A percentile compares a stretch with the other conserved stretches of the same genome.
These are phyloP conservation scores for Syngnathus scovelli DNA, from an alignment of 2,113 vertebrate genomes.

Conservation along the genomic window DNA sequence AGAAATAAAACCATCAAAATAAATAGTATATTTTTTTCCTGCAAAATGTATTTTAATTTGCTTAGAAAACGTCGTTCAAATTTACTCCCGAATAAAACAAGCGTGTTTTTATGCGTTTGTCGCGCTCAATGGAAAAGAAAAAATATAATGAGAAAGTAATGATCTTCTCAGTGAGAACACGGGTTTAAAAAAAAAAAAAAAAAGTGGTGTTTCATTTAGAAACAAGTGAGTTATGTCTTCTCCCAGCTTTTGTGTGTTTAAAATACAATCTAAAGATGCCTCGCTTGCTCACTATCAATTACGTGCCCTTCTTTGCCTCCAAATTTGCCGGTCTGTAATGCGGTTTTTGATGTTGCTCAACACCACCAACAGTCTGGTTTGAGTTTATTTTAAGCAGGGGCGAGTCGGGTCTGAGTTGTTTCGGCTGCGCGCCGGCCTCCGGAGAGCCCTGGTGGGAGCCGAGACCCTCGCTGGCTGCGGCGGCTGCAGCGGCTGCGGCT, in stretches of 20 bases:
- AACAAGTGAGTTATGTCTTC: slow-evolving; percentile 21
- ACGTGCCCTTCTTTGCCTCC: slow-evolving; percentile 96
- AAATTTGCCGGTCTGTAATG: slow-evolving; percentile 80
- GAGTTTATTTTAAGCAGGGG: slow-evolving; percentile 78
- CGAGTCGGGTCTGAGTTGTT: slow-evolving; percentile 81
- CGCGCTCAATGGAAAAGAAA: too few species aligned
- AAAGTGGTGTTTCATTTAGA: background rate
- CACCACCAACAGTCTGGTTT: slow-evolving; percentile 70
- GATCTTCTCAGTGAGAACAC: background rate
- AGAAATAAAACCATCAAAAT: background rate
- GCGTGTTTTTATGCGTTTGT: too few species aligned
- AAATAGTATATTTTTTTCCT: too few species aligned
- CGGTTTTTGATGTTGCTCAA: slow-evolving; percentile 48
- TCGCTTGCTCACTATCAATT: slow-evolving; percentile 17
- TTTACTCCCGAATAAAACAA: background rate
- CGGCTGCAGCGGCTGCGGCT: slow-evolving; percentile 41
- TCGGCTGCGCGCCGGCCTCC: slow-evolving; percentile 73
- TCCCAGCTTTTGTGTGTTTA: background rate
- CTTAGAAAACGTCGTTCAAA: background rate
- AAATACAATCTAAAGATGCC: slow-evolving; percentile 35
- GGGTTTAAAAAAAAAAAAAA: background rate
- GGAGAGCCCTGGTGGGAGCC: slow-evolving; percentile 70
- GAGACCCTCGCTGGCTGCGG: slow-evolving; percentile 72
- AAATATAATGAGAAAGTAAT: background rate
- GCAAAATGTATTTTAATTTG: too few species aligned